These are phyloP conservation scores for Gila robusta DNA, from an alignment of 2,797 vertebrate genomes.

Conservation along the genomic window DNA sequence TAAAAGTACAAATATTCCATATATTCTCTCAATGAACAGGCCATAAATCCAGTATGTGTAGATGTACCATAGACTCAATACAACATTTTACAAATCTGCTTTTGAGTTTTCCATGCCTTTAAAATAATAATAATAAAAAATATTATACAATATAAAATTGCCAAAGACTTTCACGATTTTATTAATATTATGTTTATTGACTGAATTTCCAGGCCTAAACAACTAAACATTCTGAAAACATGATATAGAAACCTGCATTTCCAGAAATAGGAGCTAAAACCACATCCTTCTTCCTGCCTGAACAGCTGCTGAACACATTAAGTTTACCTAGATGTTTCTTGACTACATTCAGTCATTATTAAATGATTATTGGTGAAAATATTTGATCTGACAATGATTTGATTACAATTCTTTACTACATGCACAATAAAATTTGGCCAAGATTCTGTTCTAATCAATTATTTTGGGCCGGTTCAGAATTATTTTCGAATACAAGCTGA, in stretches of 20 bases:
- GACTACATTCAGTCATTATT: not conserved
- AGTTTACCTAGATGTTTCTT: not conserved
- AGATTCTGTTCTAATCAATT: not conserved
- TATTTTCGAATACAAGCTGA: not conserved
- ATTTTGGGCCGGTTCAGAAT: not conserved
- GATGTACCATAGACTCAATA: not conserved
- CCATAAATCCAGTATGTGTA: not conserved
- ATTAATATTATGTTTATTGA: not conserved
- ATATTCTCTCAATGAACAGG: not conserved
- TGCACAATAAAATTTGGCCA: not conserved
- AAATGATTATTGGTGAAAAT: not conserved
- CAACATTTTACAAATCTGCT: no score
- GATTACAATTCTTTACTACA: not conserved
- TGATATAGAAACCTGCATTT: not conserved
- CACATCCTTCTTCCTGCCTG: constrained; percentile 44
- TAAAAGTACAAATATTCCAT: not conserved
- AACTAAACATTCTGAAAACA: not conserved
- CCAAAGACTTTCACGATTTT: not conserved
- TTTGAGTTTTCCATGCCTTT: not conserved
- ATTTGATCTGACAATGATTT: not conserved
- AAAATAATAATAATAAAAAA: not conserved
- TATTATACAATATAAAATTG: not conserved
- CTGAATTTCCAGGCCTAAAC: not conserved
- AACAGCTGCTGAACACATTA: constrained; percentile 10
- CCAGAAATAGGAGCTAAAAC: constrained; percentile 9